These are phyloP conservation scores for Lontra canadensis DNA, from an alignment of 2,113 vertebrate species.

Conservation along the genomic window DNA sequence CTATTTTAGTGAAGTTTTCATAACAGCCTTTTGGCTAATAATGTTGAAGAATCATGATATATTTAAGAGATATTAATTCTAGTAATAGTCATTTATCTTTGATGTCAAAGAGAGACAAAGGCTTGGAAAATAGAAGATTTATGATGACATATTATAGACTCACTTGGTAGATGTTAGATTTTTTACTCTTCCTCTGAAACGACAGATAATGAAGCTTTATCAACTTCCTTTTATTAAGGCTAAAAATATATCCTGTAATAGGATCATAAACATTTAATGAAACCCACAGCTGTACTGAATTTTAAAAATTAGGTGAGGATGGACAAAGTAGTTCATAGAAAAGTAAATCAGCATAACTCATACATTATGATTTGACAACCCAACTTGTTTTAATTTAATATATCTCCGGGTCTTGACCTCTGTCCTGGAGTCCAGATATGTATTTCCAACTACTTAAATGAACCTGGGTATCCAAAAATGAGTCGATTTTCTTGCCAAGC, in stretches of 20 bases:
- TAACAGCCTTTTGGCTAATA: slow-evolving; percentile 42
- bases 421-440: neutral
- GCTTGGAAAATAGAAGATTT: slow-evolving; percentile 73
- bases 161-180: slow-evolving; percentile 82
- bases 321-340: slow-evolving; percentile 74
- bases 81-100: slow-evolving; percentile 73
- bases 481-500: slow-evolving; percentile 49
- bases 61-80: slow-evolving; percentile 72
- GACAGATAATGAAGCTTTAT: slow-evolving; percentile 86
- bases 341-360: slow-evolving; percentile 63
- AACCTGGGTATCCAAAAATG: slow-evolving; percentile 1
- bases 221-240: slow-evolving; percentile 85
- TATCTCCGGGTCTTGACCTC: neutral
- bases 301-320: slow-evolving; percentile 74
- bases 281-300: slow-evolving; percentile 79
- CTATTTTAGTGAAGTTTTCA: slow-evolving; percentile 71
- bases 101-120: slow-evolving; percentile 69
- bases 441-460: slow-evolving; percentile 17
- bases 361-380: slow-evolving; percentile 42
- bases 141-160: slow-evolving; percentile 80
- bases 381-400: neutral
- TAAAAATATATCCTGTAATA: slow-evolving; percentile 85
- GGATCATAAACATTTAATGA: slow-evolving; percentile 87
- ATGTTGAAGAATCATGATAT: slow-evolving; percentile 70
- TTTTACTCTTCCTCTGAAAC: slow-evolving; percentile 82